Evolutionary conservation across 2,888 invertebrate genomes (phyloP), one percentile per base, ranked within the genome.

Genomic region (Pimpla rufipes): DNA sequence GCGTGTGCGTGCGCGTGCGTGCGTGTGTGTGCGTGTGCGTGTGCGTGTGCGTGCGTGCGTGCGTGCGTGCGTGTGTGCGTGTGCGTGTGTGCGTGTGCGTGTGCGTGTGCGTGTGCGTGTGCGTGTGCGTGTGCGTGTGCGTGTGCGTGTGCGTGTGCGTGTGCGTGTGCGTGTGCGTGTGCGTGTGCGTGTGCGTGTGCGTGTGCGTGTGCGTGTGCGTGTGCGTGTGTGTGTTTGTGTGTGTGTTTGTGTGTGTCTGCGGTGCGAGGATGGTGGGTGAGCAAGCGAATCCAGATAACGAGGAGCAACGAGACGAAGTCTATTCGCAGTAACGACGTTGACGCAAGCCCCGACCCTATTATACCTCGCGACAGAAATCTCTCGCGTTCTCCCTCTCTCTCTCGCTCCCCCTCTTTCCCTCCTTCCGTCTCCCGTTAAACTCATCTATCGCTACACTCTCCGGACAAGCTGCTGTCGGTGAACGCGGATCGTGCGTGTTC

Each of bases 271-370:
- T 21, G n/a, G 21, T 42, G 59, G 21, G 45, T 35, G 47, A 62
- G 55, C 62, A 57, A 76, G 40, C 52, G 50, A 71, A 50, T 40
- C 52, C 42, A 42, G 67, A 50, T 47, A 67, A 77, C 50, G 71
- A 73, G 50, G 66, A 77, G 57, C 71, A 71, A 73, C 64, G 52
- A 68, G 45, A 68, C 57, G 70, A 64, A 79, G 79, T 70, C 62
- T 57, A 82, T 82, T 82, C 75, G 47, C 64, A 70, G 75, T 82
- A 82, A 82, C 82, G 75, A 79, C 75, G 74, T 82, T 82, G 82
- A 82, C 82, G 47, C 79, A 79, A 79, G 79, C 64, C 75, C 64
- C 75, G 52, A 78, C 62, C 82, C 74, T 79, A 79, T 82, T 82
- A 79, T 82, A 70, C 66, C 64, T 35, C 67, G 66, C 67, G 67